phyloP scores from a whole-genome alignment of 2,113 vertebrate species.

The Pluvianellus socialis region DNA sequence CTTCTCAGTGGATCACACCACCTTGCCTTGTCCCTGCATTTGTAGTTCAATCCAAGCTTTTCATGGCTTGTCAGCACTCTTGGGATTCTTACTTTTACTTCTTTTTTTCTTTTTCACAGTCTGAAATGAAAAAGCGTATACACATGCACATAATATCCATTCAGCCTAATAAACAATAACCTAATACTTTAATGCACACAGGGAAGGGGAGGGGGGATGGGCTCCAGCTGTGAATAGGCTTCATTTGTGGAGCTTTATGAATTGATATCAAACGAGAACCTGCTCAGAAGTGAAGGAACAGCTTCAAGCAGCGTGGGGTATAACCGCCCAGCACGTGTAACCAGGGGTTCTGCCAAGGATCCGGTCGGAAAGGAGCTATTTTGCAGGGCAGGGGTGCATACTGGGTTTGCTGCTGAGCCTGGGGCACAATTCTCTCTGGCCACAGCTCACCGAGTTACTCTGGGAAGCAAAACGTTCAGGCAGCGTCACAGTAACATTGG shows the following conservation, averaged over 20 bases:
- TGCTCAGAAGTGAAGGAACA: not conserved
- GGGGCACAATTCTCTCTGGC: not conserved
- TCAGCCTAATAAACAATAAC: not conserved
- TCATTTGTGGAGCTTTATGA: not conserved
- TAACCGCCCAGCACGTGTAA: not conserved
- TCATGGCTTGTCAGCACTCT: not conserved
- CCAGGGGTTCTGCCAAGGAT: not conserved
- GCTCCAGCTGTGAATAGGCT: not conserved
- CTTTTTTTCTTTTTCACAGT: not conserved
- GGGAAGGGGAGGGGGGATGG: not conserved
- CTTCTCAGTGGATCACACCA: not conserved
- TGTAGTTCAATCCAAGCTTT: not conserved
- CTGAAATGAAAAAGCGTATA: not conserved
- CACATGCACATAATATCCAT: not conserved
- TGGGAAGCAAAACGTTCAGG: not conserved
- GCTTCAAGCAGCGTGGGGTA: not conserved
- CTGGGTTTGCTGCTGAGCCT: not conserved
- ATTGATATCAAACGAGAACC: not conserved
- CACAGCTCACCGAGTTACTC: not conserved
- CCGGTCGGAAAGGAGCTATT: accelerated
- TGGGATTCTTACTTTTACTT: not conserved
- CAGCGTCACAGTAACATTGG: not conserved
- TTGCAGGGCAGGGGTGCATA: not conserved
- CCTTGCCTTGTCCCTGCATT: accelerated
- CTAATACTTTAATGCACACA: not conserved